Evolutionary conservation across 2,888 invertebrate genomes (phyloP), one percentile per base, ranked within the genome.

Genomic region (Pyrrhia umbra): DNA sequence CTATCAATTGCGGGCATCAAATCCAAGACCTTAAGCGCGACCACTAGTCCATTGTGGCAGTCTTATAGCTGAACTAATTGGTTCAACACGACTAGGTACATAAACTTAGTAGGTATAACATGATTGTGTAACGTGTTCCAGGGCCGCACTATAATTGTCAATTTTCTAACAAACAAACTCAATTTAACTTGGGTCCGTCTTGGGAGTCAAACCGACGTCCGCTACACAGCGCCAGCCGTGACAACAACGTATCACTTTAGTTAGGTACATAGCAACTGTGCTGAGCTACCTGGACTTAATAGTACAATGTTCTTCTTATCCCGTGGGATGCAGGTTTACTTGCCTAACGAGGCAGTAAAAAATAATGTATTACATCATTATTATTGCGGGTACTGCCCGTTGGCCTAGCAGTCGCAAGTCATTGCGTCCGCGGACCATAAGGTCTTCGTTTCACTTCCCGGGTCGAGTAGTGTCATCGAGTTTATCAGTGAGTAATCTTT

Each of bases 121-220:
- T 10, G 0, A 63, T 23, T n/a, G 50, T 37, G 5, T 16, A 13
- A 9, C 21, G 27, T 23, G 51, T 65, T 37, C n/a, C 40, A 30
- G 20, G 8, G 16, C 20, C 25, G 23, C 20, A 10, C 50, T 50
- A 46, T 72, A 65, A 68, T 65, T 71, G 72, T 42, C 65, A 65
- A 71, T 68, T 71, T 68, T 39, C 45, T 65, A 65, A 65, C 68
- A 68, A 70, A 63, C 71, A 42, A 71, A 68, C 72, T 65, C 68
- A 68, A 68, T 68, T 39, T 42, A 55, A 68, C 45, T 68, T 71
- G 23, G 43, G 58, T 16, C 16, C 56, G 68, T 62, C 68, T 34
- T 51, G 68, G 68, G 68, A 68, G 15, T 47, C 55, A 37, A 51
- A 56, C 65, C 55, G 18, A 20, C 23, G 43, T 39, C 62, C 67